phyloP scores from a whole-genome alignment of 2,797 vertebrate species.

The Coregonus suidteri region DNA sequence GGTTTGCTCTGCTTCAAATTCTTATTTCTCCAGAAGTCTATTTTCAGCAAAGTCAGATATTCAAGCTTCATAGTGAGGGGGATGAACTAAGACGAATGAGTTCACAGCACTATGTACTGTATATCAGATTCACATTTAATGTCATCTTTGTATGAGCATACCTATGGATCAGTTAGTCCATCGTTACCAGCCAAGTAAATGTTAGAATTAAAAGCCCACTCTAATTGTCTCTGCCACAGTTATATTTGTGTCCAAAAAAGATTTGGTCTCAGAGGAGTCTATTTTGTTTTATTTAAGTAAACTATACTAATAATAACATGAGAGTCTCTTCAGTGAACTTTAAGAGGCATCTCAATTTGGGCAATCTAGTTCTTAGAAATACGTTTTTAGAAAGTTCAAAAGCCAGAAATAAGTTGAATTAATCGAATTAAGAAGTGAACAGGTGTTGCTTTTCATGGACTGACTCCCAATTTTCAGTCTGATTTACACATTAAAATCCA shows the following conservation, averaged over 20 bases:
- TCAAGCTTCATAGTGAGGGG: slow-evolving; percentile 16
- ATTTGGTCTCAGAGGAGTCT: too few species aligned
- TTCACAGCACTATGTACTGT: slow-evolving; percentile 18
- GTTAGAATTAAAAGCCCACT: neutral
- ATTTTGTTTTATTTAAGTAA: too few species aligned
- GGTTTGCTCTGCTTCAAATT: slow-evolving; percentile 38
- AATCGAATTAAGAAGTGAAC: neutral
- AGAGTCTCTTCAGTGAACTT: slow-evolving; percentile 6
- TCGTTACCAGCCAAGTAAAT: neutral
- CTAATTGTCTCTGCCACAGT: neutral
- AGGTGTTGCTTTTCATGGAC: neutral
- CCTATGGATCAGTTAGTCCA: neutral
- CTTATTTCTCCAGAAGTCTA: slow-evolving; percentile 37
- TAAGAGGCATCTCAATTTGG: neutral
- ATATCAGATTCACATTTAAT: slow-evolving; percentile 34
- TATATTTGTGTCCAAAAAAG: neutral
- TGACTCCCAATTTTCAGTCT: neutral
- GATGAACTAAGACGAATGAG: slow-evolving; percentile 35
- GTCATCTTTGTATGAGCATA: slow-evolving; percentile 28
- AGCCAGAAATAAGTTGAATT: neutral
- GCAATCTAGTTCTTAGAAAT: neutral
- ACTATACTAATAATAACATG: neutral
- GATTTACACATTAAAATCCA: neutral
- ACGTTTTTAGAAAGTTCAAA: neutral
- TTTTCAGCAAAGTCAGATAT: slow-evolving; percentile 51